Evolutionary conservation across 2,888 invertebrate species (phyloP), one percentile per base, ranked within the genome.

Genomic region (Heteromyza rotundicornis): DNA sequence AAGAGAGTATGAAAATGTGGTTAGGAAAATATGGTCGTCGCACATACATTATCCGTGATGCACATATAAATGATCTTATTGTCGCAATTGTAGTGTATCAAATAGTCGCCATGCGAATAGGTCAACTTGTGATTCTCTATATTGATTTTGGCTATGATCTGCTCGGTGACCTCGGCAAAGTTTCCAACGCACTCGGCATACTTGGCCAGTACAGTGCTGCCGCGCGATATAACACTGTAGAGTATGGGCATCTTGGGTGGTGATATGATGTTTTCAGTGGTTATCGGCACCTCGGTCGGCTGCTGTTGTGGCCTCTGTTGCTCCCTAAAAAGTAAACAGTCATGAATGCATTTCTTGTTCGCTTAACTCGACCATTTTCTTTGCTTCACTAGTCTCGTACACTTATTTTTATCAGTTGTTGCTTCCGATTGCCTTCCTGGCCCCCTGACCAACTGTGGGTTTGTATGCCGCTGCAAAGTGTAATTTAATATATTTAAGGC

Each of bases 141-240:
- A 19, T 92, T 89, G 77, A 97, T 96, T 84, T 92, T 94, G 1
- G 90, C 86, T 59, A 97, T 85, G 66, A 97, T 92, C 81, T 95
- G 94, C 81, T 96, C 95, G 0, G 95, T 93, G 7, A 97, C 95
- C 86, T 97, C 96, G 1, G 92, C 91, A 82, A 97, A 97, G 84
- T 98, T 97, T 14, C 97, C 97, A 64, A 92, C 90, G 82, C 95
- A 96, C 53, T 92, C 89, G 1, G 97, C 96, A 87, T 93, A 92
- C 84, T 96, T 95, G 2, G 95, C 92, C 57, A 97, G 86, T 55
- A 97, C 89, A 0, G 92, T 91, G 49, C 88, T 89, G 60, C 94
- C 95, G 65, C 96, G 87, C 16, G 96, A 89, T 68, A 98, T 90
- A 27, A 96, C 93, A 79, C 94, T 91, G 82, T 94, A 97, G 67